Conservation (phyloP, 2,888 invertebrate genomes). For the Acheta domesticus region DNA sequence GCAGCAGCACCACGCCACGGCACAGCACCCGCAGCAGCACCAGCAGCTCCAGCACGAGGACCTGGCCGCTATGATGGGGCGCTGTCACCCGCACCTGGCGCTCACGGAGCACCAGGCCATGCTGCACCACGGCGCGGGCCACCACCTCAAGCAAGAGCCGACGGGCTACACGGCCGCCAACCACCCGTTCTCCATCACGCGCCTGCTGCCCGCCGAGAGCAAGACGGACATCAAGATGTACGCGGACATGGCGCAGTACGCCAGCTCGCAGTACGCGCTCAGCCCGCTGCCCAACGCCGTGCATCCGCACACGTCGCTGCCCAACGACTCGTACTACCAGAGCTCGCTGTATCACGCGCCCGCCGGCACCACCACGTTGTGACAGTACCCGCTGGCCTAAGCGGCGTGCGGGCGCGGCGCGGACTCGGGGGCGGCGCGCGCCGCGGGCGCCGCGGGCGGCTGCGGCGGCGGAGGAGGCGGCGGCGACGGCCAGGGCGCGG, state of each 20-base stretch:
- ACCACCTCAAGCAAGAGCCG: constrained; percentile 74
- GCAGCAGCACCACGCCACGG: constrained; percentile 54
- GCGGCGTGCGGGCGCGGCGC: constrained; percentile 41
- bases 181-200: constrained; percentile 93
- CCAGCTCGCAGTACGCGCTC: constrained; percentile 51
- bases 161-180: constrained; percentile 68
- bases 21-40: constrained; percentile 53
- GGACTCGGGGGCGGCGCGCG: not conserved
- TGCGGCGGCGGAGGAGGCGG: constrained; percentile 18
- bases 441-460: not conserved
- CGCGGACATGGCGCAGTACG: constrained; percentile 65
- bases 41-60: constrained; percentile 55
- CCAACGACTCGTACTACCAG: constrained; percentile 79
- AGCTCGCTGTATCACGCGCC: constrained; percentile 66
- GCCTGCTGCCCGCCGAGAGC: constrained; percentile 82
- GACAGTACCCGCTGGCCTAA: constrained; percentile 90
- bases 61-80: constrained; percentile 62
- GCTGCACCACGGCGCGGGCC: constrained; percentile 45
- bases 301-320: constrained; percentile 49
- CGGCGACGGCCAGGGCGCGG: not conserved
- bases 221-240: constrained; percentile 92
- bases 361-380: constrained; percentile 77
- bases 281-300: constrained; percentile 37
- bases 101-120: constrained; percentile 47
- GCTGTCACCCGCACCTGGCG: constrained; percentile 54